phyloP scores from a whole-genome alignment of 1,140 invertebrate species.

The Tribolium castaneum region DNA sequence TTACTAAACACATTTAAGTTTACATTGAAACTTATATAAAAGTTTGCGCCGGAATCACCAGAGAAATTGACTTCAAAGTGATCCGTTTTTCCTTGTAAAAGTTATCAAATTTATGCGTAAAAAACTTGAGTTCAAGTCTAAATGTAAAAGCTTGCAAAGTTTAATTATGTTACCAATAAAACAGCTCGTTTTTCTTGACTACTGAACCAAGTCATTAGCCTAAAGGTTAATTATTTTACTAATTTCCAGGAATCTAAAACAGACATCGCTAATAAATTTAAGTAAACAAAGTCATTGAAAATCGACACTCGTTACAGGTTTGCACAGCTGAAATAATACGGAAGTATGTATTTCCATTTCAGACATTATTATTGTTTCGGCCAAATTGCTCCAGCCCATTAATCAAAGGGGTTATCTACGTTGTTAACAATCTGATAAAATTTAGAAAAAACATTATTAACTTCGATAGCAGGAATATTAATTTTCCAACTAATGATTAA shows the following conservation, averaged over 20 bases:
- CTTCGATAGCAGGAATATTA: no score
- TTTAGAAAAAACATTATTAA: no score
- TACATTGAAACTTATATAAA: conserved; percentile 3
- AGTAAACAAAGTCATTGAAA: conserved; percentile 14
- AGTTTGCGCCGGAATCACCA: not conserved
- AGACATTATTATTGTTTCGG: not conserved
- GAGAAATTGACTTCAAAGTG: conserved; percentile 14
- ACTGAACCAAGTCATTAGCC: conserved; percentile 9
- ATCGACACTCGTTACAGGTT: not conserved
- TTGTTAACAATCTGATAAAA: no score
- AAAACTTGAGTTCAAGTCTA: conserved; percentile 3
- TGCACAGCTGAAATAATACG: not conserved
- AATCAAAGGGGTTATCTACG: no score
- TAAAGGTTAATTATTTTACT: conserved; percentile 2
- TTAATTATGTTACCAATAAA: conserved; percentile 29
- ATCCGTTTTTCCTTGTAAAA: conserved; percentile 15
- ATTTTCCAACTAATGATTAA: no score
- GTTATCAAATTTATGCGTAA: conserved; percentile 28
- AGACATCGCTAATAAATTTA: not conserved
- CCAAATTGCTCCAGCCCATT: no score
- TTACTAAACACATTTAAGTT: not conserved
- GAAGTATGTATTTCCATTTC: not conserved
- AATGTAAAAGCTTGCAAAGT: conserved; percentile 16
- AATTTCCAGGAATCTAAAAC: not conserved
- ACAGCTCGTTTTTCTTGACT: conserved; percentile 1